These are phyloP conservation scores for Protonemura montana DNA, from an alignment of 2,888 invertebrate species.

Conservation along the genomic window DNA sequence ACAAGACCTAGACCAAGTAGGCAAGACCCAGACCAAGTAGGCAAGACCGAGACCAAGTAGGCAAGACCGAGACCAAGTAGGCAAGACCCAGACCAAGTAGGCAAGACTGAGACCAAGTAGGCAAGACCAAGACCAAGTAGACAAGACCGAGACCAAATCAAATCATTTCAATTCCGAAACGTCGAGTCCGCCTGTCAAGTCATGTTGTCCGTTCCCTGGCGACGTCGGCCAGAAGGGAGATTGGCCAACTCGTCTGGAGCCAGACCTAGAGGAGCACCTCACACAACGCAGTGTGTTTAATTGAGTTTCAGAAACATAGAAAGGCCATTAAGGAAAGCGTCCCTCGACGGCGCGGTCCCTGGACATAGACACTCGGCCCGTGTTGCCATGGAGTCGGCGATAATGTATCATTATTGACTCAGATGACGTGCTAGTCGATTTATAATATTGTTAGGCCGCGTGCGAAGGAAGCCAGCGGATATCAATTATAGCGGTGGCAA, in stretches of 20 bases:
- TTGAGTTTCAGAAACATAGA: constrained; percentile 29
- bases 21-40: too few species aligned
- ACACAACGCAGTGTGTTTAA: constrained; percentile 9
- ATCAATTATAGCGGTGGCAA: background rate
- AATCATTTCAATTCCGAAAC: too few species aligned
- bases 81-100: too few species aligned
- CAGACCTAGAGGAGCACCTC: too few species aligned
- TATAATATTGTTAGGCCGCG: background rate
- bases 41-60: too few species aligned
- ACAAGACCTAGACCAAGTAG: too few species aligned
- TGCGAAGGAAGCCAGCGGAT: background rate
- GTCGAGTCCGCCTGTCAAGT: background rate
- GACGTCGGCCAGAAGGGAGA: background rate
- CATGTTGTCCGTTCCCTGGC: background rate
- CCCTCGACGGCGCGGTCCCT: background rate
- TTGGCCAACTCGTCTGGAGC: too few species aligned
- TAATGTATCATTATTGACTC: background rate
- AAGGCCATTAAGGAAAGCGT: constrained; percentile 19
- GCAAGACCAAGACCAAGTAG: too few species aligned
- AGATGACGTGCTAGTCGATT: background rate
- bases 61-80: too few species aligned
- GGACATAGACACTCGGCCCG: too few species aligned
- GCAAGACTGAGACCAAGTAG: too few species aligned
- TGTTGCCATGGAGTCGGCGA: background rate
- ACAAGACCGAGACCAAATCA: too few species aligned